Evolutionary conservation across 2,113 vertebrate species (phyloP).

Genomic region (Podarcis muralis): DNA sequence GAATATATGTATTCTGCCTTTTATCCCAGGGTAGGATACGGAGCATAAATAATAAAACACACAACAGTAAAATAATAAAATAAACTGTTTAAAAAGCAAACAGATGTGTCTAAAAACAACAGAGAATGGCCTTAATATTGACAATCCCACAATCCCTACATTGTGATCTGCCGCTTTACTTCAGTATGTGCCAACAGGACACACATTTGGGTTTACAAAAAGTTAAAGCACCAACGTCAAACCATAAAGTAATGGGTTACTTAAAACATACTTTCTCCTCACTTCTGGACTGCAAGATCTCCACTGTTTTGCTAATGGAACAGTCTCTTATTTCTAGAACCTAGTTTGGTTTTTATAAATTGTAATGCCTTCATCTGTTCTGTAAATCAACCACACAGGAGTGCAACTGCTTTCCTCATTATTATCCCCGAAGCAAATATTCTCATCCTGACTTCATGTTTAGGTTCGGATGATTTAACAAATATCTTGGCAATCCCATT

Average conservation of each 20-base stretch:
- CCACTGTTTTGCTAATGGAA: conserved; percentile 55
- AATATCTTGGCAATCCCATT: conserved; percentile 41
- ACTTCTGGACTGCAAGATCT: conserved; percentile 39
- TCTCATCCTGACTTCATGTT: conserved; percentile 36
- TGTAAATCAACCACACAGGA: conserved; percentile 64
- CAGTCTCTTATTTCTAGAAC: conserved; percentile 66
- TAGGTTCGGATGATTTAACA: conserved; percentile 36
- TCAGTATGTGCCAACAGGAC: neutral
- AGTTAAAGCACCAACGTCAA: conserved; percentile 8
- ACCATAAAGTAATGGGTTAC: conserved; percentile 36
- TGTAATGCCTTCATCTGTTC: conserved; percentile 69
- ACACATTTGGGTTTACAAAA: neutral
- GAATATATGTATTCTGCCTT: no score
- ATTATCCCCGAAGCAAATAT: conserved; percentile 57
- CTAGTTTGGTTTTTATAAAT: conserved; percentile 66
- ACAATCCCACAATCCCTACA: neutral
- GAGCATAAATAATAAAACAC: no score
- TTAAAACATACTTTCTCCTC: conserved; percentile 25
- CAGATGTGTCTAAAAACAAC: neutral
- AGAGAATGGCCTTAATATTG: neutral
- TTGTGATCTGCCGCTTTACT: neutral
- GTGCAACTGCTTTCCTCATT: conserved; percentile 66
- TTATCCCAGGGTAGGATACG: no score
- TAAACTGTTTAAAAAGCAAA: neutral
- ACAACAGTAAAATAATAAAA: neutral